Conservation (phyloP, 2,113 vertebrate species). For the Tenebrosternarchus preto region DNA sequence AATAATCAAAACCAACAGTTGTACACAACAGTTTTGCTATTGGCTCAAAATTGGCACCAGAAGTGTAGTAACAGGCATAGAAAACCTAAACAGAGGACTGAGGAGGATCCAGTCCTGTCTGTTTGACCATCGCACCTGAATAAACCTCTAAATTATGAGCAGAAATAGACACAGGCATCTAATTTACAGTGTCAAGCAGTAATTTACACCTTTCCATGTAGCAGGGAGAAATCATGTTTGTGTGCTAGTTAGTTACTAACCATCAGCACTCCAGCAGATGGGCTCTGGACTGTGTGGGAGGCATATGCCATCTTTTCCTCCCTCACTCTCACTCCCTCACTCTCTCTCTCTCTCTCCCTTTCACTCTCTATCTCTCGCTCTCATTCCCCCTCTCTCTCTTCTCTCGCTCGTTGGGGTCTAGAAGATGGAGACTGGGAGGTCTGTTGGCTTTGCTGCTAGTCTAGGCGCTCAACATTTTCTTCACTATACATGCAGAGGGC, state of each 20-base stretch:
- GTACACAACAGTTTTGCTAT: no score
- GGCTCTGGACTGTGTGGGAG: constrained; percentile 58
- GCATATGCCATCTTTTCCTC: constrained; percentile 55
- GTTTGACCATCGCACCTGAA: background rate
- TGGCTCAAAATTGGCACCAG: no score
- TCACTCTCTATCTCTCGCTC: constrained; percentile 9
- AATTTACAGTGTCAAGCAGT: constrained; percentile 44
- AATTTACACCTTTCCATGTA: constrained; percentile 50
- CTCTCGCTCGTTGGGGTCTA: no score
- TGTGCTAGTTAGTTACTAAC: constrained; percentile 48
- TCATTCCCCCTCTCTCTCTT: constrained; percentile 25
- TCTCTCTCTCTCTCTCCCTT: constrained; percentile 27
- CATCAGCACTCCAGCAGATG: constrained; percentile 58
- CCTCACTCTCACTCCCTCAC: constrained; percentile 10
- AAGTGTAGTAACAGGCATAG: no score
- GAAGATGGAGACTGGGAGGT: constrained; percentile 41
- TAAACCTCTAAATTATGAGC: constrained; percentile 19
- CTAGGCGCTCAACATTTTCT: constrained; percentile 47
- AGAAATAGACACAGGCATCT: constrained; percentile 25
- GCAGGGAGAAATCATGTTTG: constrained; percentile 44
- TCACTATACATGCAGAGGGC: constrained; percentile 46
- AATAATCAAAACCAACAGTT: no score
- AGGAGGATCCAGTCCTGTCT: no score
- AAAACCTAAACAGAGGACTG: background rate
- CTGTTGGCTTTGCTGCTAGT: constrained; percentile 45